Evolutionary conservation across 2,113 vertebrate genomes (phyloP), one percentile per base, ranked within the genome.

Genomic region (Dasyprocta punctata): DNA sequence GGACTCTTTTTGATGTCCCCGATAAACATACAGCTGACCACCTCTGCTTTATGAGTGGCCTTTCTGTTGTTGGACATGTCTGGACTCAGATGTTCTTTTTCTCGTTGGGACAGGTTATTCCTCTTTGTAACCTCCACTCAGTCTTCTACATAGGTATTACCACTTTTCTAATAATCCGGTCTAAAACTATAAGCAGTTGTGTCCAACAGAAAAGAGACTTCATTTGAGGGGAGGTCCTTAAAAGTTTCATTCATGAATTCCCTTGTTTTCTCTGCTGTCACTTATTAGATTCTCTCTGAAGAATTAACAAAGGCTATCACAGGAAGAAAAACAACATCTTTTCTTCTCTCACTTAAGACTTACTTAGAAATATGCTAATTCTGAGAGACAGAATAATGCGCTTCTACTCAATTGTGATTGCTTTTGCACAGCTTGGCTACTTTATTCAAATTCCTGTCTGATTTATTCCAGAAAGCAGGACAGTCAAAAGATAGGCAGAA

Each of bases 321-420:
- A 80, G 88, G n/a, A 91, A 92, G 90, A 86, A 95, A 95, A 92
- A 71, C 49, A 69, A 60, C 84, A 44, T 86, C 36, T 73, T 82
- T 49, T 90, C 10, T 60, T 90, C 47, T 75, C 65, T 95, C 75
- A 52, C 44, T 87, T 56, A 90, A 92, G 90, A 67, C 77, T 80
- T 85, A 93, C 88, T 96, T 92, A 86, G 78, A 93, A 95, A 83
- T 86, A n/a, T 61, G 90, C 36, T 95, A 94, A 96, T 95, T 92
- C 54, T 36, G 47, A 86, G 60, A 90, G 63, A 78, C 26, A 80
- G 30, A 94, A 85, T 82, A 97, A 83, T 63, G 28, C 0, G 3
- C 33, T 41, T 73, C 77, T 89, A 52, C 9, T 85, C 4, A 10
- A 30, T 60, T 71, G 69, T 82, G 92, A 67, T 80, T 38, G 38